Evolutionary conservation across 2,888 invertebrate species (phyloP).

Genomic region (Stenchaetothrips biformis): DNA sequence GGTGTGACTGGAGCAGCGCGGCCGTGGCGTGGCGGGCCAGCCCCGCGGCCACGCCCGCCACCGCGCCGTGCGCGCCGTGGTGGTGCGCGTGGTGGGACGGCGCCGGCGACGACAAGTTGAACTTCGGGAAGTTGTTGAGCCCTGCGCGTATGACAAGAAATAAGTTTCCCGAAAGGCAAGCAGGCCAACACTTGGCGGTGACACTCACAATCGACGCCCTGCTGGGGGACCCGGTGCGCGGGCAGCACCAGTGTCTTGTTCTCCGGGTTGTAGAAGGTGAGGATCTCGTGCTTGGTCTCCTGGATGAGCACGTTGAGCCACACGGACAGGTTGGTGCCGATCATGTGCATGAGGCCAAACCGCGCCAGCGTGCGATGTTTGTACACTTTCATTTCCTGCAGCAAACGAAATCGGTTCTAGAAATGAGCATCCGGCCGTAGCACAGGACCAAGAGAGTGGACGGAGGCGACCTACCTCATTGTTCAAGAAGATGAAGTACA

Average conservation of each 20-base stretch:
- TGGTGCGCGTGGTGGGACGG: slow-evolving; percentile 41
- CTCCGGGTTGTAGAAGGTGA: slow-evolving; percentile 85
- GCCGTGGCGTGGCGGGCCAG: slow-evolving; percentile 28
- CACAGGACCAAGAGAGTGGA: too few relatives aligned
- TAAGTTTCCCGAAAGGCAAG: slow-evolving; percentile 36
- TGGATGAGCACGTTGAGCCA: slow-evolving; percentile 93
- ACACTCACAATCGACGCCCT: slow-evolving; percentile 41
- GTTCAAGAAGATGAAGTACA: slow-evolving; percentile 97
- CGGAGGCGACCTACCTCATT: slow-evolving; percentile 66
- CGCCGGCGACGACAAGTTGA: slow-evolving; percentile 30
- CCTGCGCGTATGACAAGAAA: slow-evolving; percentile 50
- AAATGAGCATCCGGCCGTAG: neutral
- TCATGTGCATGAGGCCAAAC: slow-evolving; percentile 98
- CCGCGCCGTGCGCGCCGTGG: slow-evolving; percentile 38
- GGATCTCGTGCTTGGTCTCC: slow-evolving; percentile 92
- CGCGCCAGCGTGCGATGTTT: slow-evolving; percentile 83
- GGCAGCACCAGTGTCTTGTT: slow-evolving; percentile 50
- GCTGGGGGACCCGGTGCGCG: slow-evolving; percentile 47
- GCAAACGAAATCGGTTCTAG: neutral
- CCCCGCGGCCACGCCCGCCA: too few relatives aligned
- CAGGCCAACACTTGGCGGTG: slow-evolving; percentile 55
- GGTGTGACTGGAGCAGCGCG: slow-evolving; percentile 27
- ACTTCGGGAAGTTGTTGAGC: slow-evolving; percentile 28
- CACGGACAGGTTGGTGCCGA: slow-evolving; percentile 94
- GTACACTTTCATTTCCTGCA: slow-evolving; percentile 83